Conservation (phyloP, 1,140 invertebrate genomes). For the Heliothis subflexa region DNA sequence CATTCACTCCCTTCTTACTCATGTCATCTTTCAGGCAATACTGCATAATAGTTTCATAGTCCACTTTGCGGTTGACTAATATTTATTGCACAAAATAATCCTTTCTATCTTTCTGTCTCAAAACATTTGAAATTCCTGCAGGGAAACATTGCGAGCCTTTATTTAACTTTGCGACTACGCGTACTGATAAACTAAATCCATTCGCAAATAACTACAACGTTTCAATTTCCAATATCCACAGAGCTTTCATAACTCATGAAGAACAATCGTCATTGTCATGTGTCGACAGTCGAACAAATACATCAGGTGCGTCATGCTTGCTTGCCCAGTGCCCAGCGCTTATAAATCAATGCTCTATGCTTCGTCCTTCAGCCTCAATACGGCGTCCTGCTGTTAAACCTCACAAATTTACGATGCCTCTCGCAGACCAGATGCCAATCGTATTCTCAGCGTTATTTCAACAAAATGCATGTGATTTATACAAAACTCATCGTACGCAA, state of each 20-base stretch:
- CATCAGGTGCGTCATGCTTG: constrained; percentile 50
- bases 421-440: constrained; percentile 75
- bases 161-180: not conserved
- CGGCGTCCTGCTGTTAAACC: constrained; percentile 78
- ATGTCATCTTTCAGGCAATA: too few relatives aligned
- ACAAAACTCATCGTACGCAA: constrained; percentile 64
- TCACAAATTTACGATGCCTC: constrained; percentile 84
- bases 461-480: constrained; percentile 84
- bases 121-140: not conserved
- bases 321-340: constrained; percentile 1
- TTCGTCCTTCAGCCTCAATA: constrained; percentile 57
- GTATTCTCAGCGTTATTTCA: constrained; percentile 78
- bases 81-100: too few relatives aligned
- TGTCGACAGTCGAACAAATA: constrained; percentile 46
- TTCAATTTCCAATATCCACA: constrained; percentile 27
- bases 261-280: constrained; percentile 61
- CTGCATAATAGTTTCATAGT: too few relatives aligned
- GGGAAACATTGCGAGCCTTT: not conserved
- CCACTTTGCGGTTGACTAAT: too few relatives aligned
- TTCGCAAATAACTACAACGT: constrained; percentile 7
- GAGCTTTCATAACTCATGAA: constrained; percentile 37
- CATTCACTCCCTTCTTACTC: too few relatives aligned
- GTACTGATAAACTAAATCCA: constrained; percentile 5
- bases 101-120: too few relatives aligned
- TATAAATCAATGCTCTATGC: constrained; percentile 83